Evolutionary conservation across 2,113 vertebrate species (phyloP).

Genomic region (Clarias batrachus): DNA sequence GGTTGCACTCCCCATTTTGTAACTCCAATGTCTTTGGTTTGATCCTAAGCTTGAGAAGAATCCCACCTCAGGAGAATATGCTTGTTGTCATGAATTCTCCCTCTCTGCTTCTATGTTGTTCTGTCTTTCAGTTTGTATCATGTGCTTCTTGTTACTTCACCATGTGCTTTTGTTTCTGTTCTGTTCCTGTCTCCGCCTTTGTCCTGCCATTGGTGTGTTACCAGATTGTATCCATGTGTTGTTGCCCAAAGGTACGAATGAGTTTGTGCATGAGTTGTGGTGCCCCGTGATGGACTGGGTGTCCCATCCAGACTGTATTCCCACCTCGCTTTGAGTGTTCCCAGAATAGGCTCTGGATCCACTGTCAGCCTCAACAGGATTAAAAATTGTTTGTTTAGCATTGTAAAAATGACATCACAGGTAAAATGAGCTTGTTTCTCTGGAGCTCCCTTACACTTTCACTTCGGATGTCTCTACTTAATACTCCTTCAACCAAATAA

Average conservation of each 20-base stretch:
- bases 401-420: not conserved
- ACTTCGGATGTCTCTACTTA: not conserved
- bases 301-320: no score
- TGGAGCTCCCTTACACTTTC: not conserved
- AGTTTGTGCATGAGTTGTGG: no score
- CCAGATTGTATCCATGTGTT: not conserved
- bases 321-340: no score
- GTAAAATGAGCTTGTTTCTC: not conserved
- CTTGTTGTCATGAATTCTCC: not conserved
- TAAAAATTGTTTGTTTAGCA: not conserved
- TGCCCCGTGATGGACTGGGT: no score
- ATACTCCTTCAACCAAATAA: not conserved
- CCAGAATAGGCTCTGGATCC: no score
- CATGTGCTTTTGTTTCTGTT: conserved; percentile 3
- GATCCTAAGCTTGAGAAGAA: not conserved
- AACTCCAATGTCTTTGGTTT: not conserved
- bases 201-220: not conserved
- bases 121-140: not conserved
- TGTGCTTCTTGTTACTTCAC: not conserved
- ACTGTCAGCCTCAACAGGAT: not conserved
- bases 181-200: not conserved
- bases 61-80: not conserved
- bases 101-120: not conserved
- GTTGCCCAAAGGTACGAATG: no score
- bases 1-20: not conserved